These are phyloP conservation scores for Drosophila pachea DNA, from an alignment of 1,140 invertebrate genomes.

Conservation along the genomic window DNA sequence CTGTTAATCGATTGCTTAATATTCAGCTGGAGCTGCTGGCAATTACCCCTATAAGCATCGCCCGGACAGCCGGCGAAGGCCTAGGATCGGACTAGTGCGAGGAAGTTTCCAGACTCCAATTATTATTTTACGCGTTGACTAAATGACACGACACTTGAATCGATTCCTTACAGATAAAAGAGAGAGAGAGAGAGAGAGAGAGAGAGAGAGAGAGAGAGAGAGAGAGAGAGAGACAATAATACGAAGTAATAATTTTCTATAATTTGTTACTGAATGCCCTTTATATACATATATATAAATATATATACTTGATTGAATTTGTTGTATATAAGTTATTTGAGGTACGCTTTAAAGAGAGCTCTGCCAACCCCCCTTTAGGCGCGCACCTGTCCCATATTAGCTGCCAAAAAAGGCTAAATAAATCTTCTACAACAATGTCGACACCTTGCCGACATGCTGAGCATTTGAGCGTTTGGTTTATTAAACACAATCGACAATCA, in stretches of 20 bases:
- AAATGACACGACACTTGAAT: neutral
- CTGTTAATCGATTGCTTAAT: neutral
- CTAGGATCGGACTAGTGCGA: too few relatives aligned
- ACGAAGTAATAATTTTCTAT: too few relatives aligned
- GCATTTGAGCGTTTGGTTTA: conserved; percentile 41
- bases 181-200: too few relatives aligned
- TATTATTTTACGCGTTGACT: too few relatives aligned
- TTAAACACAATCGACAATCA: conserved; percentile 67
- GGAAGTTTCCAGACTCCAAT: neutral
- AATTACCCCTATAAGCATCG: neutral
- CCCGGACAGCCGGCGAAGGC: neutral
- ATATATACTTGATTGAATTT: too few relatives aligned
- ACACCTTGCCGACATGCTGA: conserved; percentile 46
- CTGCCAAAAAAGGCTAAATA: conserved; percentile 19
- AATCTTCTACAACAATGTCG: conserved; percentile 36
- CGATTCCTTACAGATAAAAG: neutral
- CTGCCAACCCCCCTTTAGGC: neutral
- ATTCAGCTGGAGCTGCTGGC: neutral
- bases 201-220: too few relatives aligned
- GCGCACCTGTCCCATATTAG: conserved; percentile 18
- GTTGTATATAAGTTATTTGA: too few relatives aligned
- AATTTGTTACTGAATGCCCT: too few relatives aligned
- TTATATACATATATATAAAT: too few relatives aligned
- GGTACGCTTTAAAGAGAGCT: too few relatives aligned
- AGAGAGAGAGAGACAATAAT: too few relatives aligned